A percentile compares a stretch with the other conserved stretches of the same genome.
phyloP scores from a whole-genome alignment of 2,113 vertebrate species.

The Telmatochromis sp. region DNA sequence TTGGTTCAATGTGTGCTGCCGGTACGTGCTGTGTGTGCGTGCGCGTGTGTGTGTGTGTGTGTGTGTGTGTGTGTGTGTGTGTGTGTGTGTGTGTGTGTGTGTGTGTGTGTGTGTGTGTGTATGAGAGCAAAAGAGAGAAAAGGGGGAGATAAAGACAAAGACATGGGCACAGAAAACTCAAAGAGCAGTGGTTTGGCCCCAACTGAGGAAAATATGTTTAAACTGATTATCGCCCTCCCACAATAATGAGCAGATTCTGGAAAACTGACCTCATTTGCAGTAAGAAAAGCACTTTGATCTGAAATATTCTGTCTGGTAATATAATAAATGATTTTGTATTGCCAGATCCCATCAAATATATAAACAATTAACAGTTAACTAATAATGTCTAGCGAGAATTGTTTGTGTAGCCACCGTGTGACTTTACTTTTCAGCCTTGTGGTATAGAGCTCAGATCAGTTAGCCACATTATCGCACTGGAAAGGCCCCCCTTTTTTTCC shows the following conservation, averaged over 20 bases:
- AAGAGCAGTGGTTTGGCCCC: neutral
- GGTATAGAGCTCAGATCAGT: neutral
- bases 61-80: neutral
- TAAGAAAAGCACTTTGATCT: neutral
- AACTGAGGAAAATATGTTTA: neutral
- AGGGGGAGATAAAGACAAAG: neutral
- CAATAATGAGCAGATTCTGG: neutral
- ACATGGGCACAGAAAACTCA: neutral
- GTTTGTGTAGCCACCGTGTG: neutral
- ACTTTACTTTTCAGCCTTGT: neutral
- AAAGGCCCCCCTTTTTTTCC: neutral
- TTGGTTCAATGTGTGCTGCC: neutral
- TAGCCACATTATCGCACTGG: neutral
- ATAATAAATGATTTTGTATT: neutral
- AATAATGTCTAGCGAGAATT: neutral
- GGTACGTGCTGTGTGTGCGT: rapidly evolving
- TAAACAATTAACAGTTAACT: neutral
- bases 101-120: neutral
- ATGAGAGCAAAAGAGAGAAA: neutral
- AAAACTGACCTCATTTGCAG: neutral
- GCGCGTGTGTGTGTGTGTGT: rapidly evolving
- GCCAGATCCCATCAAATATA: neutral
- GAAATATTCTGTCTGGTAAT: neutral
- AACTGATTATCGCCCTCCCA: neutral
- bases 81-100: rapidly evolving